phyloP scores from a whole-genome alignment of 2,113 vertebrate genomes.

The Petaurus breviceps region DNA sequence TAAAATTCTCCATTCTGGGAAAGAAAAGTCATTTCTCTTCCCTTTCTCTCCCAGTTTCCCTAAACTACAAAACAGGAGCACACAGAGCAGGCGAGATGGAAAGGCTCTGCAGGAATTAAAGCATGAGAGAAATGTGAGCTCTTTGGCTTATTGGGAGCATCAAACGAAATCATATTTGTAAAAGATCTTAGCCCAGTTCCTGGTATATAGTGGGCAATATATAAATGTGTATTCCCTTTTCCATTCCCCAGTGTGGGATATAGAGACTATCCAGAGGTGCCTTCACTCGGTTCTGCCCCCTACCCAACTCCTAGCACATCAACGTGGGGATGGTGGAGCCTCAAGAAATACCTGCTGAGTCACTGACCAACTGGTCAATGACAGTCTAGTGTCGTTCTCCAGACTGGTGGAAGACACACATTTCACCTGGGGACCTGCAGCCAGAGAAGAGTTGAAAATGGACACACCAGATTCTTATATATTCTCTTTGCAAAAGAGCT shows the following conservation, averaged over 20 bases:
- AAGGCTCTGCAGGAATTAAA: not conserved
- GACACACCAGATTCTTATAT: not conserved
- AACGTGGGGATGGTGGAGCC: not conserved
- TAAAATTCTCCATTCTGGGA: slow-evolving; percentile 3
- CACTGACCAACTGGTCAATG: not conserved
- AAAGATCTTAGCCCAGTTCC: not conserved
- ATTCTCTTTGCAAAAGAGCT: not conserved
- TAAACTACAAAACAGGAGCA: not conserved
- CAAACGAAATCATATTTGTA: not conserved
- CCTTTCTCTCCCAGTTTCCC: not conserved
- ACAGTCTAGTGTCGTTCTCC: not conserved
- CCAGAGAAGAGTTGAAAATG: not conserved
- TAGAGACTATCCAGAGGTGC: not conserved
- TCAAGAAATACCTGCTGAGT: not conserved
- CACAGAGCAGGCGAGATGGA: fast-evolving
- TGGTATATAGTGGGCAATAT: not conserved
- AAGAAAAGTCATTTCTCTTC: not conserved
- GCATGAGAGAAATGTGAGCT: not conserved
- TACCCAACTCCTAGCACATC: not conserved
- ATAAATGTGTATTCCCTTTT: not conserved
- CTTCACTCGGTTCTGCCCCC: not conserved
- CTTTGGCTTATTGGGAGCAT: not conserved
- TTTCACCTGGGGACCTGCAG: not conserved
- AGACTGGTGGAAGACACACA: not conserved
- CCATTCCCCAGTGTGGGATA: not conserved